Conservation (phyloP, 1,140 invertebrate genomes). For the Drosophila subobscura region DNA sequence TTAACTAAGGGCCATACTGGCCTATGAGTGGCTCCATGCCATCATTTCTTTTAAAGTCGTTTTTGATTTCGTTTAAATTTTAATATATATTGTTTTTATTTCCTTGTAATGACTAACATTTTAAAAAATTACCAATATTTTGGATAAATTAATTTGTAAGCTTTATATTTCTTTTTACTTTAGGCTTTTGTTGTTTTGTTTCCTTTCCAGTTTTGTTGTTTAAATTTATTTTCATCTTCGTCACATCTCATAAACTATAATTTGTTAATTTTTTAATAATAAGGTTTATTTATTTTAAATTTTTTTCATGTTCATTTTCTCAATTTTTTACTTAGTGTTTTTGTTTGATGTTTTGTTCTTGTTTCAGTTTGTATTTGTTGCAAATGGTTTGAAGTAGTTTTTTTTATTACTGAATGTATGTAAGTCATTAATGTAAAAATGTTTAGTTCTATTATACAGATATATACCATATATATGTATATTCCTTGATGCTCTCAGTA, state of each 20-base stretch:
- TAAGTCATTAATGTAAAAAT: conserved; percentile 77
- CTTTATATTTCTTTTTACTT: conserved; percentile 64
- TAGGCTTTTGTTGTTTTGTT: conserved; percentile 43
- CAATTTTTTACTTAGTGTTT: conserved; percentile 63
- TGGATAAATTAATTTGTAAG: conserved; percentile 80
- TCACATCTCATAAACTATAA: conserved; percentile 59
- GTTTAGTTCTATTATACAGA: conserved; percentile 54
- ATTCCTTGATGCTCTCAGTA: conserved; percentile 28
- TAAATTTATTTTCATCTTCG: conserved; percentile 42
- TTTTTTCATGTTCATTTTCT: conserved; percentile 82
- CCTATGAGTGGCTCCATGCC: too few relatives aligned
- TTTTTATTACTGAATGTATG: conserved; percentile 68
- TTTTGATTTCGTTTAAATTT: conserved; percentile 36
- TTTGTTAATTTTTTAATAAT: conserved; percentile 71
- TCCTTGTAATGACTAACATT: conserved; percentile 82
- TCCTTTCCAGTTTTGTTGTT: conserved; percentile 49
- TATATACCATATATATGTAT: conserved; percentile 37
- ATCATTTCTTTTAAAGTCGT: too few relatives aligned
- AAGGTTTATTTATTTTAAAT: conserved; percentile 74
- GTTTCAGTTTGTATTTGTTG: conserved; percentile 16
- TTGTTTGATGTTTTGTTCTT: conserved; percentile 1
- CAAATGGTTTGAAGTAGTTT: conserved; percentile 49
- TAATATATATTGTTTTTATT: conserved; percentile 79
- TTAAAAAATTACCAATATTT: conserved; percentile 82
- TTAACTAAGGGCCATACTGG: too few relatives aligned